Conservation (phyloP, 2,888 invertebrate genomes). For the Biston stratarius region DNA sequence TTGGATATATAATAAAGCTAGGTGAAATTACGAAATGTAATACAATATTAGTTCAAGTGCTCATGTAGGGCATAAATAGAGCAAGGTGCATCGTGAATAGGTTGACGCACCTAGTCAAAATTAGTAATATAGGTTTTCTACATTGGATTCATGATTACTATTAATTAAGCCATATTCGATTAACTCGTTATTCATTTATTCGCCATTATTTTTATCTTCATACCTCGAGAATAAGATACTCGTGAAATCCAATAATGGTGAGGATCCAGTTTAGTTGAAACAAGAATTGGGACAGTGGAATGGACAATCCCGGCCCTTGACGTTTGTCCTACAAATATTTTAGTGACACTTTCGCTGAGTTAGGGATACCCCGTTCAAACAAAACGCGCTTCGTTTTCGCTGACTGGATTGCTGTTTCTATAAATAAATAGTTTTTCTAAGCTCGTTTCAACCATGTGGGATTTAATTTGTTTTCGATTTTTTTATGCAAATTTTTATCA, state of each 20-base stretch:
- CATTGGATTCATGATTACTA: background rate
- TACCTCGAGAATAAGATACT: constrained; percentile 28
- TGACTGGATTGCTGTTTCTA: constrained; percentile 18
- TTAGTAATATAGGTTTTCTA: constrained; percentile 11
- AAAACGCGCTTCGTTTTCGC: constrained; percentile 28
- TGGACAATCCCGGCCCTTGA: constrained; percentile 57
- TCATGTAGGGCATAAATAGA: constrained; percentile 50
- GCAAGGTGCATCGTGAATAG: constrained; percentile 24
- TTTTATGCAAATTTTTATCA: background rate
- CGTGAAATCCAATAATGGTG: constrained; percentile 44
- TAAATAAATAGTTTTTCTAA: constrained; percentile 22
- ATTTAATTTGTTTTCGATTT: constrained; percentile 6
- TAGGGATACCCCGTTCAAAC: constrained; percentile 35
- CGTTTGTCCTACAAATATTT: constrained; percentile 65
- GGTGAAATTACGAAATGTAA: constrained; percentile 54
- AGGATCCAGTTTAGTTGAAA: constrained; percentile 42
- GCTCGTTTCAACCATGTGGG: background rate
- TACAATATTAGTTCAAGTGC: constrained; percentile 64
- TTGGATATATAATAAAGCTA: constrained; percentile 43
- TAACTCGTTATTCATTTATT: too few species aligned
- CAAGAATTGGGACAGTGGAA: constrained; percentile 52
- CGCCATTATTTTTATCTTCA: too few species aligned
- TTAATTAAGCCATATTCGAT: background rate
- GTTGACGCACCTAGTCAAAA: constrained; percentile 26
- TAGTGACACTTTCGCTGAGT: constrained; percentile 51